These are phyloP conservation scores for Lycocerus yunnanus DNA, from an alignment of 2,888 invertebrate species.

Conservation along the genomic window DNA sequence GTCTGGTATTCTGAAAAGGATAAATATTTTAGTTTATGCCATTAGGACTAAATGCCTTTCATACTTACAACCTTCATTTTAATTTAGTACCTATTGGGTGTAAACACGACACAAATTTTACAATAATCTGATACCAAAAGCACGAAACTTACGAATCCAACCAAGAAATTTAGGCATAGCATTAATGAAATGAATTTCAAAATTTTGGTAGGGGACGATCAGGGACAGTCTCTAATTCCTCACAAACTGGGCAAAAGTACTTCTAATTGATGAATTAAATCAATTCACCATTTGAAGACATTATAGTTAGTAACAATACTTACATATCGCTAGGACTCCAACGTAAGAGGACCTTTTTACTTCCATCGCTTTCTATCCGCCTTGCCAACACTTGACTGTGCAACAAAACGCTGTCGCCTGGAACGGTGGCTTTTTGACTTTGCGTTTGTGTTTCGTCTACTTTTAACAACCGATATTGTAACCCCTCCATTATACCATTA, in stretches of 20 bases:
- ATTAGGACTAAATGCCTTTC: neutral
- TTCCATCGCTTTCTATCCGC: constrained; percentile 67
- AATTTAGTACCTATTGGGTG: neutral
- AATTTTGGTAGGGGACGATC: neutral
- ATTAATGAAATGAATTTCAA: neutral
- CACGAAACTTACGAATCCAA: neutral
- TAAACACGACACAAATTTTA: neutral
- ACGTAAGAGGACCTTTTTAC: constrained; percentile 69
- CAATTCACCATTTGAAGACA: neutral
- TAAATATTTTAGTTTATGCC: neutral
- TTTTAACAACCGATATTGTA: constrained; percentile 77
- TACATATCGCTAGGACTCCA: constrained; percentile 89
- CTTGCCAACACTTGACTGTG: constrained; percentile 71
- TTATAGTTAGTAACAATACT: constrained; percentile 56
- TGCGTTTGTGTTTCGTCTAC: constrained; percentile 64
- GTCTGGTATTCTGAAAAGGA: constrained; percentile 73
- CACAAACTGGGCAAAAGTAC: neutral
- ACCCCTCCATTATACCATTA: constrained; percentile 88
- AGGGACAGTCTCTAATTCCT: neutral
- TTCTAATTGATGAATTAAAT: neutral
- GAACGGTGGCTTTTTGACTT: constrained; percentile 64
- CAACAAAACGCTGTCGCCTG: constrained; percentile 71
- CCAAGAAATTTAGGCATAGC: neutral
- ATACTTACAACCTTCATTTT: neutral
- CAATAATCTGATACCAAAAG: neutral